phyloP scores from a whole-genome alignment of 1,140 invertebrate species.

The Dicyema japonicum region DNA sequence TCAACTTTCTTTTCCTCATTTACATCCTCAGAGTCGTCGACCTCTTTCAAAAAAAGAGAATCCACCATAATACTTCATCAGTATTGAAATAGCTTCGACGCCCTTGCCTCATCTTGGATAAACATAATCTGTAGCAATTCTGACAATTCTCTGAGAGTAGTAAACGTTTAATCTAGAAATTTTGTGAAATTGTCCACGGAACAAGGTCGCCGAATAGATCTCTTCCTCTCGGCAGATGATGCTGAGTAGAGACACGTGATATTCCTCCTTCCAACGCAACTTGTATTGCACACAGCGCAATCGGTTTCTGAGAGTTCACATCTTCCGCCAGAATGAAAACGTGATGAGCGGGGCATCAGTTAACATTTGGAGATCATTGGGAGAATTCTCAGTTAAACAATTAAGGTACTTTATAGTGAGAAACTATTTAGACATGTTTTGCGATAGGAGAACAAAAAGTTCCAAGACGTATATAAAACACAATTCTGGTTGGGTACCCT shows the following conservation, averaged over 20 bases:
- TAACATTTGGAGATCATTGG: conserved; percentile 89
- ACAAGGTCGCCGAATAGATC: conserved; percentile 75
- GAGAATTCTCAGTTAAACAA: conserved; percentile 37
- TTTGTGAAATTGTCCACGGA: conserved; percentile 84
- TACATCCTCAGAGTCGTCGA: conserved; percentile 1
- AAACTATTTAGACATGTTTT: conserved; percentile 68
- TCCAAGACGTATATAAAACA: conserved; percentile 54
- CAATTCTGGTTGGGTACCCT: conserved; percentile 43
- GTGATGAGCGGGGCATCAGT: conserved; percentile 86
- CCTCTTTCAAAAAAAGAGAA: background rate
- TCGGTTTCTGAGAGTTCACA: no score
- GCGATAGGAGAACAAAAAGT: conserved; percentile 82
- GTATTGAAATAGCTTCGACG: conserved; percentile 39
- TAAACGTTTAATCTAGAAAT: conserved; percentile 61
- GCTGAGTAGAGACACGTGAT: conserved; percentile 38
- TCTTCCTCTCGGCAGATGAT: conserved; percentile 43
- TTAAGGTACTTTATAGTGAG: conserved; percentile 50
- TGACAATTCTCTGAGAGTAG: conserved; percentile 50
- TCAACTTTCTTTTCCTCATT: conserved; percentile 5
- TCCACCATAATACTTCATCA: conserved; percentile 54
- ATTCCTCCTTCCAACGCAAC: conserved; percentile 76
- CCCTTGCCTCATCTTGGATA: conserved; percentile 66
- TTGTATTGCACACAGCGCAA: conserved; percentile 60
- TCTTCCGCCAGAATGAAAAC: conserved; percentile 51
- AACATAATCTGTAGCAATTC: conserved; percentile 41